Percentiles rank a stretch among this genome's conserved stretches.
Conservation (phyloP, 2,797 vertebrate species). For the Spinus olivaceus region DNA sequence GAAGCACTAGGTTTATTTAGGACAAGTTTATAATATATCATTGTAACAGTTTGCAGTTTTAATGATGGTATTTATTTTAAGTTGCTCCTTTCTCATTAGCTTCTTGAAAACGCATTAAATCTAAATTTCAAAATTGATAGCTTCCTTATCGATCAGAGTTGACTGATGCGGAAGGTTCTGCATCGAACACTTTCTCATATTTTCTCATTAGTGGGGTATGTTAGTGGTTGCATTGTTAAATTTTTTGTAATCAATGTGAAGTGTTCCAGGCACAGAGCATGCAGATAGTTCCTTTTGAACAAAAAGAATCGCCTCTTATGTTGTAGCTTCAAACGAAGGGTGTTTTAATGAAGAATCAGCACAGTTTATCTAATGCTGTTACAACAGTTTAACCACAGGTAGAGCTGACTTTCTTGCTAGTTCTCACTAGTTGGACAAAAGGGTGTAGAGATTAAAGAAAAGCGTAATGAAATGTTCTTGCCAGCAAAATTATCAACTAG, state of each 20-base stretch:
- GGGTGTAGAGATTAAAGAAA: neutral
- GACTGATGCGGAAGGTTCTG: constrained; percentile 56
- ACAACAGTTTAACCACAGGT: constrained; percentile 24
- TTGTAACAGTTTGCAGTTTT: constrained; percentile 70
- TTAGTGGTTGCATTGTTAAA: constrained; percentile 59
- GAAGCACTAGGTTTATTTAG: constrained; percentile 71
- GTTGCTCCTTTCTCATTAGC: constrained; percentile 70
- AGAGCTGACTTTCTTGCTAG: constrained; percentile 10
- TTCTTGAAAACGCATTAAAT: constrained; percentile 72
- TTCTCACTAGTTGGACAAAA: neutral
- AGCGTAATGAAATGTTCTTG: constrained; percentile 18
- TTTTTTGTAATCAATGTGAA: constrained; percentile 56
- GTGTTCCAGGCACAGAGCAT: constrained; percentile 62
- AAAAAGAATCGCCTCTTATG: constrained; percentile 20
- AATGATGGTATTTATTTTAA: constrained; percentile 70
- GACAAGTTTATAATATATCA: constrained; percentile 67
- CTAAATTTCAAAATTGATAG: constrained; percentile 64
- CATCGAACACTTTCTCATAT: constrained; percentile 49
- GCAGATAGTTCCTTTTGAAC: constrained; percentile 27
- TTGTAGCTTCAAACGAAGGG: constrained; percentile 45
- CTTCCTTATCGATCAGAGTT: constrained; percentile 61
- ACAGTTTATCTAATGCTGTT: constrained; percentile 33
- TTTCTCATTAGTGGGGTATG: constrained; percentile 53
- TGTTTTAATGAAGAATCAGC: constrained; percentile 35
- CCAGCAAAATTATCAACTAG: constrained; percentile 42